phyloP scores from a whole-genome alignment of 1,140 invertebrate genomes.

The Choristoneura fumiferana region DNA sequence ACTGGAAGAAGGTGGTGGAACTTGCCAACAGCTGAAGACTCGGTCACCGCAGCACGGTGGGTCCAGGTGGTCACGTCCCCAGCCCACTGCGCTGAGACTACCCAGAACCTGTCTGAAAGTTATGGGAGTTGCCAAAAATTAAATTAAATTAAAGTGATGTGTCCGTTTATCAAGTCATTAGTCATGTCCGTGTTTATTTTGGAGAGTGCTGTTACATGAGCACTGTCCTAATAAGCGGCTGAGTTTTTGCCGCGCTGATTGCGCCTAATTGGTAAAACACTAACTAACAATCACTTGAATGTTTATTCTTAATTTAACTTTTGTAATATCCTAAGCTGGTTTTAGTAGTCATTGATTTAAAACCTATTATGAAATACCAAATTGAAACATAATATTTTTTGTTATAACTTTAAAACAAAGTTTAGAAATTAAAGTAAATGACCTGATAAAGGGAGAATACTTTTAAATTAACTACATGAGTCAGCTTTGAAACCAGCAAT shows the following conservation, averaged over 20 bases:
- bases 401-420: too few species aligned
- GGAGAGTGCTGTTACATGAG: neutral
- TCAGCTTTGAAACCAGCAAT: too few species aligned
- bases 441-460: too few species aligned
- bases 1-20: constrained; percentile 95
- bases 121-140: neutral
- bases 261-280: neutral
- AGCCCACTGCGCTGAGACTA: neutral
- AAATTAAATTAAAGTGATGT: neutral
- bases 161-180: neutral
- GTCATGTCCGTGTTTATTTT: neutral
- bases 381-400: too few species aligned
- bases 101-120: neutral
- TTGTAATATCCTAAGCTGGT: neutral
- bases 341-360: neutral
- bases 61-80: constrained; percentile 31
- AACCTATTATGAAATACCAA: too few species aligned
- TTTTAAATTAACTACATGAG: too few species aligned
- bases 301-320: neutral
- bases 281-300: neutral
- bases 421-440: too few species aligned
- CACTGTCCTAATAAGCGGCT: neutral
- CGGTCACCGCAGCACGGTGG: constrained; percentile 86
- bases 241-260: neutral
- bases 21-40: constrained; percentile 91